Base-by-base conservation (phyloP, 2,888 invertebrate species). In the Carpatolechia fugitivella region DNA sequence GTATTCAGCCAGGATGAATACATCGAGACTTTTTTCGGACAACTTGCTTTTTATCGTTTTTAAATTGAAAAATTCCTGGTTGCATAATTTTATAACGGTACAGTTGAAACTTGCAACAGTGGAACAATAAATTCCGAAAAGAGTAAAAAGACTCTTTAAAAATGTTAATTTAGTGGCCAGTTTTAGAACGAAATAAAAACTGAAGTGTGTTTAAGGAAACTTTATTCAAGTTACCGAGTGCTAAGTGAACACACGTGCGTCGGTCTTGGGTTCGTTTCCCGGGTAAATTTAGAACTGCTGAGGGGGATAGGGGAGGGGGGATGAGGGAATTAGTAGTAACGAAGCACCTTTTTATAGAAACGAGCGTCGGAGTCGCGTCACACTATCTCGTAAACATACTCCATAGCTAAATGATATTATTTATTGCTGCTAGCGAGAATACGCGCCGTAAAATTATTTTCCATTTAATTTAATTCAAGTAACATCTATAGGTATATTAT, bases 321-420 rank as follows among this genome's bases (percentile, higher is more conserved):
- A 60, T 65, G 64, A 58, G 66, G 68, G 73, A 72, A 76, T 76
- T 76, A 74, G 3, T 24, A 33, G 79, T 78, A 78, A 80, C 80
- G 83, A 80, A 85, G 81, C 76, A 76, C 85, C 88, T 89, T 88
- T 89, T 88, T 89, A 87, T 89, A 89, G 88, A 85, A 79, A 69
- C 81, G 74, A 57, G 74, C 74, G 78, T 68, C 78, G 74, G 40
- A 73, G 76, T 67, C 65, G 65, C 66, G 64, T 72, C 70, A 65
- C 74, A 73, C 76, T 78, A 78, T 80, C 82, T 80, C 69, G 69
- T 74, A 74, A 71, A 72, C 70, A 69, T 64, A 70, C 71, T 69
- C 66, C 66, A 65, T 64, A 64, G 60, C 67, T 59, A 69, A 71
- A 77, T 81, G 75, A 82, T 81, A 78, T n/a, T 76, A 76, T 77